Conservation (phyloP, 2,888 invertebrate species). For the Iphiclides podalirius region DNA sequence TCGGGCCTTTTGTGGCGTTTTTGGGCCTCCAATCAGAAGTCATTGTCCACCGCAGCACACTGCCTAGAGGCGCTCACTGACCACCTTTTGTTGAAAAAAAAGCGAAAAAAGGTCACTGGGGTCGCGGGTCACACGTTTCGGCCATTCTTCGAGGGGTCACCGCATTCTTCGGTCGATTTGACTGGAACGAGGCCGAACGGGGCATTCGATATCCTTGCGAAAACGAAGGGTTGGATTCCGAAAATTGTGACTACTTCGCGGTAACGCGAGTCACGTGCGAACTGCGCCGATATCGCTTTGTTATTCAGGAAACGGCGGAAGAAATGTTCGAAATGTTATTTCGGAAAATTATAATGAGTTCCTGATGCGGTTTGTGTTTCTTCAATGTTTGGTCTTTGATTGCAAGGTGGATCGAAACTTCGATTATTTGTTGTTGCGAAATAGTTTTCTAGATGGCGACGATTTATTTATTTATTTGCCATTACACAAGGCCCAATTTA, state of each 20-base stretch:
- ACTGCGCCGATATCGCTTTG: too few relatives aligned
- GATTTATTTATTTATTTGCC: too few relatives aligned
- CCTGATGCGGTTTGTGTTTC: too few relatives aligned
- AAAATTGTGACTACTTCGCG: constrained; percentile 51
- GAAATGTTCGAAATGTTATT: too few relatives aligned
- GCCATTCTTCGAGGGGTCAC: constrained; percentile 25
- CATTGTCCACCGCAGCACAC: constrained; percentile 58
- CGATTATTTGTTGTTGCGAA: too few relatives aligned
- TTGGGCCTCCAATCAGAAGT: constrained; percentile 60
- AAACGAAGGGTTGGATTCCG: constrained; percentile 47
- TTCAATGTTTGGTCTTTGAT: too few relatives aligned
- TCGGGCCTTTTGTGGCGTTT: constrained; percentile 29
- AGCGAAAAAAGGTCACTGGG: constrained; percentile 39
- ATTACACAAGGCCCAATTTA: too few relatives aligned
- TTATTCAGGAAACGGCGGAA: too few relatives aligned
- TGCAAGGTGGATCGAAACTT: too few relatives aligned
- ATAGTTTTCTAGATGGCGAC: too few relatives aligned
- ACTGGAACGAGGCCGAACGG: constrained; percentile 52
- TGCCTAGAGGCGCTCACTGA: constrained; percentile 58
- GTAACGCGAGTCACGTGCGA: constrained; percentile 68
- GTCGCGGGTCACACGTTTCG: constrained; percentile 53
- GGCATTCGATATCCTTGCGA: constrained; percentile 41
- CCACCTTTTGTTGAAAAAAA: constrained; percentile 48
- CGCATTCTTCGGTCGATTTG: constrained; percentile 35
- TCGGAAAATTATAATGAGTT: too few relatives aligned